These are phyloP conservation scores for Carcinoscorpius rotundicauda DNA, from an alignment of 1,140 invertebrate species.

Conservation along the genomic window DNA sequence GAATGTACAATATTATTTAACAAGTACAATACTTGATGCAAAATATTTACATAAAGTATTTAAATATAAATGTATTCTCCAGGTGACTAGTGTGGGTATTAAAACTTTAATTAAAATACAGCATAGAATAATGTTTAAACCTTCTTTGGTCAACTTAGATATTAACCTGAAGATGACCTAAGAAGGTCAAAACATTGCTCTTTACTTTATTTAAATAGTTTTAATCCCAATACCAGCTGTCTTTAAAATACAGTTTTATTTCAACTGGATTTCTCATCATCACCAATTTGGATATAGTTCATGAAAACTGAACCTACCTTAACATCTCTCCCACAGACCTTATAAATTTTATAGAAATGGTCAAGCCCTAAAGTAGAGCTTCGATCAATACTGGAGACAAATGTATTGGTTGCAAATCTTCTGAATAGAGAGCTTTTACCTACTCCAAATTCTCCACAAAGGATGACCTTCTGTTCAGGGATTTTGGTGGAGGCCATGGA, in stretches of 20 bases:
- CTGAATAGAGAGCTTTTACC: constrained; percentile 88
- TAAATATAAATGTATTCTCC: too few relatives aligned
- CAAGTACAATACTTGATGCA: too few relatives aligned
- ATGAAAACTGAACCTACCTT: constrained; percentile 27
- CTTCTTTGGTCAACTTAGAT: too few relatives aligned
- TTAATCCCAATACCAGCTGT: neutral
- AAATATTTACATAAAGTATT: too few relatives aligned
- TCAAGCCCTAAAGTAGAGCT: constrained; percentile 83
- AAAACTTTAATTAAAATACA: too few relatives aligned
- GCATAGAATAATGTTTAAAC: too few relatives aligned
- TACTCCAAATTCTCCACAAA: constrained; percentile 89
- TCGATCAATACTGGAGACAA: constrained; percentile 57
- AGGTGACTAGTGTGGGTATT: too few relatives aligned
- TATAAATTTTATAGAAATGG: constrained; percentile 50
- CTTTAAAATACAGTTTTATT: neutral
- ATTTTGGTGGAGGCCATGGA: constrained; percentile 64
- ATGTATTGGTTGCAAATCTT: constrained; percentile 76
- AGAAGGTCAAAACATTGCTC: neutral
- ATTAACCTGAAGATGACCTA: neutral
- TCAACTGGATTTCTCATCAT: neutral
- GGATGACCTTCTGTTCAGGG: constrained; percentile 84
- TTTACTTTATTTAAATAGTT: neutral
- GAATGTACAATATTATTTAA: too few relatives aligned
- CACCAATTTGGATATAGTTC: neutral
- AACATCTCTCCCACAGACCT: constrained; percentile 25